These are phyloP conservation scores for Agrenia bidenticulata DNA, from an alignment of 2,888 invertebrate species.

Conservation along the genomic window DNA sequence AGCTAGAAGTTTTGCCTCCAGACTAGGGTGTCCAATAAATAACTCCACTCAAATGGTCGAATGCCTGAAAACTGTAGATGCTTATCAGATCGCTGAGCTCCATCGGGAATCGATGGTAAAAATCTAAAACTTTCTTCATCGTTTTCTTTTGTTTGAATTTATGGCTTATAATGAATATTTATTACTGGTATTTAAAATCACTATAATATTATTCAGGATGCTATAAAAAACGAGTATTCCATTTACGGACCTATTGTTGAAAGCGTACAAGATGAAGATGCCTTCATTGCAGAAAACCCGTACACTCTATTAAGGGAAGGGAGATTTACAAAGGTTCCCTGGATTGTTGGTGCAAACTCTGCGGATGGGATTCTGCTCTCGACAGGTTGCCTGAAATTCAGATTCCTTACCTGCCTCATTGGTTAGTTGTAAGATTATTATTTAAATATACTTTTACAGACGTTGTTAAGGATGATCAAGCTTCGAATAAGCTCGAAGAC, in stretches of 20 bases:
- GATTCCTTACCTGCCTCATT: too few species aligned
- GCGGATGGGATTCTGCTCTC: slow-evolving; percentile 31
- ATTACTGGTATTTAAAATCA: too few species aligned
- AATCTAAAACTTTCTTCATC: too few species aligned
- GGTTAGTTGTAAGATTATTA: too few species aligned
- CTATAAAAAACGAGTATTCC: slow-evolving; percentile 25
- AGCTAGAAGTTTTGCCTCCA: slow-evolving; percentile 22
- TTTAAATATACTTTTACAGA: too few species aligned
- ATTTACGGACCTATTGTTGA: slow-evolving; percentile 29
- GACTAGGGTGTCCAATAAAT: slow-evolving; percentile 23
- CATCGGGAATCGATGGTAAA: slow-evolving; percentile 28
- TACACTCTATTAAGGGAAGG: slow-evolving; percentile 20
- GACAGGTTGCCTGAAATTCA: slow-evolving; percentile 21
- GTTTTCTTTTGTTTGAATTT: not conserved
- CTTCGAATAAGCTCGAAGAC: not conserved
- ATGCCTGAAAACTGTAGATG: slow-evolving; percentile 26
- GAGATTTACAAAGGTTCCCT: slow-evolving; percentile 22
- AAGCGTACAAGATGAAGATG: slow-evolving; percentile 28
- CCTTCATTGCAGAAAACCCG: slow-evolving; percentile 29
- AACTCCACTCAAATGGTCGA: slow-evolving; percentile 11
- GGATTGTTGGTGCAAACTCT: slow-evolving; percentile 26
- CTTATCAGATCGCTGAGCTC: slow-evolving; percentile 21
- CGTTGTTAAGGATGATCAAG: not conserved
- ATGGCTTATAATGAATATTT: too few species aligned
- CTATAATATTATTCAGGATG: slow-evolving; percentile 11